Evolutionary conservation across 1,140 invertebrate species (phyloP).

Genomic region (Subanguina moxae): DNA sequence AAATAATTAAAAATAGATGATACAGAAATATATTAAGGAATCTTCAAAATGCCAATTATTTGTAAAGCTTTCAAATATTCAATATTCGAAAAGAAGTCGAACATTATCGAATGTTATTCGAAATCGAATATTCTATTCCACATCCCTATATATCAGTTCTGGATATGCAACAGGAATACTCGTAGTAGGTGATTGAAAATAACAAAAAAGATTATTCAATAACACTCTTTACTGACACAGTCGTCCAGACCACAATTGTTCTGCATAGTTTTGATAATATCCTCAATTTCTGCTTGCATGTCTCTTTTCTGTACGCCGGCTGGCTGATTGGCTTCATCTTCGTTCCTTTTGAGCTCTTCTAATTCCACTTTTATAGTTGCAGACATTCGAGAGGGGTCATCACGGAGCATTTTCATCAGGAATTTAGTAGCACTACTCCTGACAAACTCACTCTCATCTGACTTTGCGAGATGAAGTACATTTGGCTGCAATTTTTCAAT

Average conservation of each 20-base stretch:
- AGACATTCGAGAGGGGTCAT: too few species aligned
- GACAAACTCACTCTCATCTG: background rate
- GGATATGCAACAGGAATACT: too few species aligned
- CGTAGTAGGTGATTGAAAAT: too few species aligned
- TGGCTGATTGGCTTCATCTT: conserved; percentile 1
- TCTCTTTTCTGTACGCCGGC: background rate
- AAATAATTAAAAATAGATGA: too few species aligned
- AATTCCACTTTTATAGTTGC: too few species aligned
- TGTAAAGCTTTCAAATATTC: too few species aligned
- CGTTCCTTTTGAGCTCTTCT: background rate
- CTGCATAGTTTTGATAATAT: background rate
- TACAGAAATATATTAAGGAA: too few species aligned
- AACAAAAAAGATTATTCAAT: background rate
- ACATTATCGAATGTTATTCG: too few species aligned
- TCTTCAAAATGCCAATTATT: too few species aligned
- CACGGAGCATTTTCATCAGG: background rate
- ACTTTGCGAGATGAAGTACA: background rate
- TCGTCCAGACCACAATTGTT: background rate
- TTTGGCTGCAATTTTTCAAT: background rate
- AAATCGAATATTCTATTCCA: too few species aligned
- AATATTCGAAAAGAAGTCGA: too few species aligned
- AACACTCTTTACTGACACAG: conserved; percentile 5
- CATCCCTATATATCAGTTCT: too few species aligned
- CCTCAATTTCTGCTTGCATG: background rate
- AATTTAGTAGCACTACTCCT: background rate